Conservation (phyloP, 2,113 vertebrate species). For the Danionella cerebrum region DNA sequence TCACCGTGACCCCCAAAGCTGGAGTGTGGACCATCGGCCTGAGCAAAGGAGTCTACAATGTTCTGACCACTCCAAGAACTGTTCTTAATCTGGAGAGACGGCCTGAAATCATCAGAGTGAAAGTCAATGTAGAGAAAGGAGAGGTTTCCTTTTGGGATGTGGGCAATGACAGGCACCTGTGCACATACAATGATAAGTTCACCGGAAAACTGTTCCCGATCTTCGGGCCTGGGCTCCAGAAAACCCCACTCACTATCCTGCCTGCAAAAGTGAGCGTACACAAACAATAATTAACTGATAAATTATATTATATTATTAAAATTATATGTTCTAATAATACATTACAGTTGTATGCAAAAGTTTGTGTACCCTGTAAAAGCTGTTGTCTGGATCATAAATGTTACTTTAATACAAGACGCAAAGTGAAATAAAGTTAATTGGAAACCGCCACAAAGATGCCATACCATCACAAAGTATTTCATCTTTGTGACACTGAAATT, state of each 20-base stretch:
- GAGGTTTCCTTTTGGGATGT: slow-evolving; percentile 62
- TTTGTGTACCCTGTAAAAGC: too few relatives aligned
- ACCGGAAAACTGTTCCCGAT: slow-evolving; percentile 58
- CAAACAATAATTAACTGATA: slow-evolving; percentile 26
- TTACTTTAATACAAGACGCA: too few relatives aligned
- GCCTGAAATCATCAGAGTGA: slow-evolving; percentile 50
- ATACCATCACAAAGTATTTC: too few relatives aligned
- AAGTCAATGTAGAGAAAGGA: slow-evolving; percentile 56
- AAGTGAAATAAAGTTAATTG: too few relatives aligned
- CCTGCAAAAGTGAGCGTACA: slow-evolving; percentile 54
- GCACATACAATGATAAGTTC: slow-evolving; percentile 59
- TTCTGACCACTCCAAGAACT: slow-evolving; percentile 44
- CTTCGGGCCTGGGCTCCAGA: slow-evolving; percentile 66
- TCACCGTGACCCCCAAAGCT: slow-evolving; percentile 53
- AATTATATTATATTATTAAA: too few relatives aligned
- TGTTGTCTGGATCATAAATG: too few relatives aligned
- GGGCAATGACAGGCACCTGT: slow-evolving; percentile 44
- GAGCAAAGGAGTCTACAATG: slow-evolving; percentile 58
- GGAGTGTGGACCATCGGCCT: slow-evolving; percentile 64
- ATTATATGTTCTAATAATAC: too few relatives aligned
- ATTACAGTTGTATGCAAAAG: too few relatives aligned
- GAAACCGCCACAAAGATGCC: too few relatives aligned
- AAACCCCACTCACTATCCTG: slow-evolving; percentile 46
- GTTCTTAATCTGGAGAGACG: slow-evolving; percentile 38
- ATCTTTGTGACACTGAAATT: too few relatives aligned